Evolutionary conservation across 2,888 invertebrate species (phyloP).

Genomic region (Athalia cordata): DNA sequence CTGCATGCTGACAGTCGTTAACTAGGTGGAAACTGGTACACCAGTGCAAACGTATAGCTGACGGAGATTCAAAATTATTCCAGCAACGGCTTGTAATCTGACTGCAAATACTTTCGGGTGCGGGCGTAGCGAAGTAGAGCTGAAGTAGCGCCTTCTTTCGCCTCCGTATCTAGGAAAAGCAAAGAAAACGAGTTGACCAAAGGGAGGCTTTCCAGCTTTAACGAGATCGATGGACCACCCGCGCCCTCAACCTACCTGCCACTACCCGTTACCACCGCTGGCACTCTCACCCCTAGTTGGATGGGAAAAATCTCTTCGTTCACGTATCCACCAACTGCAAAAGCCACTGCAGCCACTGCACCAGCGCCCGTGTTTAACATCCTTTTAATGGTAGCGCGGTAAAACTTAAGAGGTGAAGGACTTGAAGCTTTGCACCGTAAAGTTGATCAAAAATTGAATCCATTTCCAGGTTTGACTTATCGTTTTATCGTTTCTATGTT

Average conservation of each 20-base stretch:
- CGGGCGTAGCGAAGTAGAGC: neutral
- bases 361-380: conserved; percentile 52
- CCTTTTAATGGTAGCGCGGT: conserved; percentile 52
- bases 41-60: neutral
- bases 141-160: conserved; percentile 51
- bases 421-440: neutral
- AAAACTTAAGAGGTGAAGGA: conserved; percentile 12
- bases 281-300: conserved; percentile 2
- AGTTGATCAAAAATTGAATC: conserved; percentile 29
- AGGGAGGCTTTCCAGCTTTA: conserved; percentile 60
- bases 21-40: conserved; percentile 38
- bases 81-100: conserved; percentile 58
- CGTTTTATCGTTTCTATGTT: no score
- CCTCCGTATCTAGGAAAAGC: conserved; percentile 55
- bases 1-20: conserved; percentile 39
- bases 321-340: conserved; percentile 24
- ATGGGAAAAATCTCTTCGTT: conserved; percentile 33
- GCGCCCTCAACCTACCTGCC: conserved; percentile 47
- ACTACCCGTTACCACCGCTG: conserved; percentile 6
- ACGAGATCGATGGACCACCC: conserved; percentile 64
- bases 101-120: conserved; percentile 54
- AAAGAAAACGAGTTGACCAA: conserved; percentile 54
- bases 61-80: conserved; percentile 55
- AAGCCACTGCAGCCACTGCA: conserved; percentile 21
- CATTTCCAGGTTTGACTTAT: no score